Evolutionary conservation across 2,797 vertebrate genomes (phyloP), one percentile per base, ranked within the genome.

Genomic region (Falco biarmicus): DNA sequence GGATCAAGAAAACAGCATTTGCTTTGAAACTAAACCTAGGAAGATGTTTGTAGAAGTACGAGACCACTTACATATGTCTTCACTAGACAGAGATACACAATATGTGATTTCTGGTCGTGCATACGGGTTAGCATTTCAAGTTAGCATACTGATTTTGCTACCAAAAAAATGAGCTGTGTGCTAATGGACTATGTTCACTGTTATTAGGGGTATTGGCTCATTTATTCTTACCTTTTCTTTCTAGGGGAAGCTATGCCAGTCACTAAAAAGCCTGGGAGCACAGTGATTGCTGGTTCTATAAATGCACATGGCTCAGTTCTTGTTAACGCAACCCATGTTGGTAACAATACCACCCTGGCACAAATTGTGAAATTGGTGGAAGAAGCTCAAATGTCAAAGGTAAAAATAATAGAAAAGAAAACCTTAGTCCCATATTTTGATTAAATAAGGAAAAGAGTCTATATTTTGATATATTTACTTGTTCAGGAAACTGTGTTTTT

Each of bases 301-400:
- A 99, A 99, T 3, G 98, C 98, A 47, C 98, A 99, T 2, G 99
- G 99, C 9, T 98, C 99, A 6, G 98, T 99, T 63, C 98, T 99
- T 83, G 97, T 99, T 87, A 98, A 98, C 93, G 99, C 99, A 75
- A 99, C 99, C 28, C 99, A 99, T 0, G 99, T 99, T 32, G 99
- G 99, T 15, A 97, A 97, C 0, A 99, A 99, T 51, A 99, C 99
- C 5, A 99, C 99, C 5, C 97, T 99, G 96, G 98, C 98, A 70
- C 99, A 99, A 92, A 99, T 99, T 3, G 99, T 99, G 68, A 99
- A 98, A 85, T 83, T 99, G 89, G 99, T 99, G 47, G 99, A 99
- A 88, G 99, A 99, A 94, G 99, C 99, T 53, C 99, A 99, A 96
- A 99, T 99, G 88, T 99, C 99, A 31, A 99, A 99, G 99, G 99